These are phyloP conservation scores for Atta texana DNA, from an alignment of 1,140 invertebrate species.

Conservation along the genomic window DNA sequence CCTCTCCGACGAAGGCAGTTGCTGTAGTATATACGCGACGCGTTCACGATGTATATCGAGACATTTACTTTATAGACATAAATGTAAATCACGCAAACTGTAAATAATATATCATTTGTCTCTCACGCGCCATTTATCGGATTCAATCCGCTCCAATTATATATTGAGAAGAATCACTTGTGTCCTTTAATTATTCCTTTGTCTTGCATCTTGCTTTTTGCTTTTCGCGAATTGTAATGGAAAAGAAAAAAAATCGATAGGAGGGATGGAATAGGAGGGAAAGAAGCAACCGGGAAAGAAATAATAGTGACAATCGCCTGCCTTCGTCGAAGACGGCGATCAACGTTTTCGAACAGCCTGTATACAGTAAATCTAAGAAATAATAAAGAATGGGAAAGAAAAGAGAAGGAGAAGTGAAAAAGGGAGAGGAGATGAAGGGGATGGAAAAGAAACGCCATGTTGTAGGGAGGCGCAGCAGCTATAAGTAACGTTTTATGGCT, in stretches of 20 bases:
- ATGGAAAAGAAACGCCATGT: conserved; percentile 47
- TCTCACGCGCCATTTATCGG: conserved; percentile 63
- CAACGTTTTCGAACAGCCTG: conserved; percentile 57
- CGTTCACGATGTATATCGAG: conserved; percentile 51
- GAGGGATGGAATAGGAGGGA: conserved; percentile 1
- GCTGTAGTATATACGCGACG: conserved; percentile 42
- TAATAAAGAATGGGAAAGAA: background rate
- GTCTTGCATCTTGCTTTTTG: conserved; percentile 21
- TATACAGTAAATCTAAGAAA: conserved; percentile 53
- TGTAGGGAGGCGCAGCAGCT: conserved; percentile 63
- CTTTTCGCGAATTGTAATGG: background rate
- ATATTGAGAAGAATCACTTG: conserved; percentile 30
- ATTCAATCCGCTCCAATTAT: conserved; percentile 52
- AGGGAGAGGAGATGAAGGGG: conserved; percentile 38
- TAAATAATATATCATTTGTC: conserved; percentile 80
- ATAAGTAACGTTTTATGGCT: conserved; percentile 80
- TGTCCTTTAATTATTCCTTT: conserved; percentile 11
- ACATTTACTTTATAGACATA: conserved; percentile 70
- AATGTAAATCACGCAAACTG: conserved; percentile 73
- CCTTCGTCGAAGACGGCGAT: conserved; percentile 68
- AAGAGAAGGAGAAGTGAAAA: conserved; percentile 53
- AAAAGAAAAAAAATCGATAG: conserved; percentile 13
- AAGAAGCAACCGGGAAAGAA: background rate
- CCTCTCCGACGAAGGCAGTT: conserved; percentile 73
- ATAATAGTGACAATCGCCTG: conserved; percentile 38